Evolutionary conservation across 2,888 invertebrate genomes (phyloP).

Genomic region (Acanthococcus lagerstroemiae): DNA sequence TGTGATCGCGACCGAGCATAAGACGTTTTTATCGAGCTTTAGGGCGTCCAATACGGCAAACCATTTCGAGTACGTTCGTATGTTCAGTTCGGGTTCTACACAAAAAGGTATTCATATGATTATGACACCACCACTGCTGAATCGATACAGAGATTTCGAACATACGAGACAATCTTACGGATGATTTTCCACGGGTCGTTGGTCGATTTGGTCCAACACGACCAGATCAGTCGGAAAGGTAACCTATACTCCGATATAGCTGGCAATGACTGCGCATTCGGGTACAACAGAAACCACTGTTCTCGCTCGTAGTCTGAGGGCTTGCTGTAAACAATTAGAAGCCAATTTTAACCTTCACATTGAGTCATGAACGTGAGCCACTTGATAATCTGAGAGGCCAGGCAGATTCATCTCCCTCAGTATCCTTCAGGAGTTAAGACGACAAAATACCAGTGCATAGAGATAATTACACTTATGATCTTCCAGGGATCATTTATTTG

Average conservation of each 20-base stretch:
- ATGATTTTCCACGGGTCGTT: constrained; percentile 27
- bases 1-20: constrained; percentile 46
- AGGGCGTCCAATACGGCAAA: constrained; percentile 42
- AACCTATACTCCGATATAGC: constrained; percentile 45
- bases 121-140: background rate
- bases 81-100: constrained; percentile 43
- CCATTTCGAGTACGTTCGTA: constrained; percentile 46
- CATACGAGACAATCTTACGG: no score
- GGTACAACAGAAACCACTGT: constrained; percentile 44
- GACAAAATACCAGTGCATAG: no score
- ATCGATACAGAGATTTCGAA: no score
- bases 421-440: background rate
- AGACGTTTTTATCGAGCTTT: constrained; percentile 43
- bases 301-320: constrained; percentile 45
- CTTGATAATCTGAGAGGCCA: no score
- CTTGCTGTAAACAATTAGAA: constrained; percentile 37
- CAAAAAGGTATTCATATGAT: constrained; percentile 9
- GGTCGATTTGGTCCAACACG: constrained; percentile 17
- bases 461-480: no score
- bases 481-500: no score
- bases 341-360: constrained; percentile 23
- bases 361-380: no score
- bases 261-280: constrained; percentile 44
- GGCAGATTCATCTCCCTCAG: background rate
- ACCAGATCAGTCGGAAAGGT: constrained; percentile 39